These are phyloP conservation scores for Iphiclides podalirius DNA, from an alignment of 2,888 invertebrate species.

Conservation along the genomic window DNA sequence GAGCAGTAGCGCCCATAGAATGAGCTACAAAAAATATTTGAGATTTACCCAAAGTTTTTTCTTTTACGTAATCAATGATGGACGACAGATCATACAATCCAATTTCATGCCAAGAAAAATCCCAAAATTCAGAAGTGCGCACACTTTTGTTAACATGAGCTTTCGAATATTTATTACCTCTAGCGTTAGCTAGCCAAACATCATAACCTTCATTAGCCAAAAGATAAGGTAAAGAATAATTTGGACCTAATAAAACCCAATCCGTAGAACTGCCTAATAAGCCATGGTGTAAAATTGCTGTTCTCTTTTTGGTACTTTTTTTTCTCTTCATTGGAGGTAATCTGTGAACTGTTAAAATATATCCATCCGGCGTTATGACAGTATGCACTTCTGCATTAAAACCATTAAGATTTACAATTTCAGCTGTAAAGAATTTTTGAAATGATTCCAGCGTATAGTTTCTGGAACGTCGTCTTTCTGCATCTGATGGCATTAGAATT, in stretches of 20 bases:
- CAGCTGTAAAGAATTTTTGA: conserved; percentile 2
- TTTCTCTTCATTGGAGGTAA: conserved; percentile 26
- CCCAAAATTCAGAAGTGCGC: conserved; percentile 39
- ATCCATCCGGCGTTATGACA: conserved; percentile 44
- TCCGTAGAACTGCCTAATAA: conserved; percentile 48
- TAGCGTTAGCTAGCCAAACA: conserved; percentile 77
- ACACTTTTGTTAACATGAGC: conserved; percentile 29
- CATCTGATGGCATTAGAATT: conserved; percentile 11
- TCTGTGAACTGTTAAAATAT: conserved; percentile 42
- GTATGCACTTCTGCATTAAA: conserved; percentile 40
- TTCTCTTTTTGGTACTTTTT: conserved; percentile 19
- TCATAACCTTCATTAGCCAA: conserved; percentile 75
- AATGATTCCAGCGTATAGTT: not conserved
- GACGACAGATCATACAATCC: conserved; percentile 46
- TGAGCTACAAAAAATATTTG: conserved; percentile 45
- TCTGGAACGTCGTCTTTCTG: not conserved
- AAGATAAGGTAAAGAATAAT: conserved; percentile 43
- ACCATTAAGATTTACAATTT: conserved; percentile 34
- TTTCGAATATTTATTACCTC: conserved; percentile 49
- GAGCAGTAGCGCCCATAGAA: conserved; percentile 48
- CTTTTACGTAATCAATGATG: conserved; percentile 40
- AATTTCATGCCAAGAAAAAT: conserved; percentile 56
- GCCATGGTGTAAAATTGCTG: conserved; percentile 45
- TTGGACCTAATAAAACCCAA: conserved; percentile 45
- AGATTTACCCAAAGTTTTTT: conserved; percentile 28